These are phyloP conservation scores for Phaethornis superciliosus DNA, from an alignment of 2,113 vertebrate species.

Conservation along the genomic window DNA sequence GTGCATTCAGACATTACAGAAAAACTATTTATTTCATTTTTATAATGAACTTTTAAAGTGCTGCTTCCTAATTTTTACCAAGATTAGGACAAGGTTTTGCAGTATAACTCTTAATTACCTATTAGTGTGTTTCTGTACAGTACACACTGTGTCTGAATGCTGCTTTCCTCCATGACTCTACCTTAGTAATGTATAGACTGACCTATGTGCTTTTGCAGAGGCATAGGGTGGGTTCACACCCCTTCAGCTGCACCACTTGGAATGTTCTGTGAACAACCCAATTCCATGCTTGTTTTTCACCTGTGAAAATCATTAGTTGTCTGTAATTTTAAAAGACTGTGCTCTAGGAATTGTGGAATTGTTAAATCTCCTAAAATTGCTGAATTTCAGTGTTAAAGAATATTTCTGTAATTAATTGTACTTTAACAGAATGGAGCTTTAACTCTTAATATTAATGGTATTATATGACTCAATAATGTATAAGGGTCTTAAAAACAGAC, in stretches of 20 bases:
- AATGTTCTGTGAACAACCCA: neutral
- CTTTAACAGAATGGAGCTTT: neutral
- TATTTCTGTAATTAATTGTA: neutral
- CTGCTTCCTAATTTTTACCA: neutral
- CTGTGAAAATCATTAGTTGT: neutral
- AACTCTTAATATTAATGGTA: neutral
- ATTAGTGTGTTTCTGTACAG: neutral
- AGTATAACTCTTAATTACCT: neutral
- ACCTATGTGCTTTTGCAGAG: neutral
- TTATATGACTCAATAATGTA: neutral
- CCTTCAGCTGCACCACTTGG: neutral
- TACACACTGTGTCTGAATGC: fast-evolving
- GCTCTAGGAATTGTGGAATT: neutral
- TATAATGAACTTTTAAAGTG: neutral
- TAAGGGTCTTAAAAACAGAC: neutral
- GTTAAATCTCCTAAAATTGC: neutral
- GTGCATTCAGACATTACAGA: neutral
- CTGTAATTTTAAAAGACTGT: neutral
- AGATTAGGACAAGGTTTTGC: neutral
- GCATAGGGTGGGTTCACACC: neutral
- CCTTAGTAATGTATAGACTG: fast-evolving
- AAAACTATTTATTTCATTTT: neutral
- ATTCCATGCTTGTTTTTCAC: neutral
- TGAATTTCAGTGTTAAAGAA: neutral
- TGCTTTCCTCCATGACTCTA: neutral